Base-by-base conservation (phyloP, 2,797 vertebrate genomes). In the Spheniscus humboldti region DNA sequence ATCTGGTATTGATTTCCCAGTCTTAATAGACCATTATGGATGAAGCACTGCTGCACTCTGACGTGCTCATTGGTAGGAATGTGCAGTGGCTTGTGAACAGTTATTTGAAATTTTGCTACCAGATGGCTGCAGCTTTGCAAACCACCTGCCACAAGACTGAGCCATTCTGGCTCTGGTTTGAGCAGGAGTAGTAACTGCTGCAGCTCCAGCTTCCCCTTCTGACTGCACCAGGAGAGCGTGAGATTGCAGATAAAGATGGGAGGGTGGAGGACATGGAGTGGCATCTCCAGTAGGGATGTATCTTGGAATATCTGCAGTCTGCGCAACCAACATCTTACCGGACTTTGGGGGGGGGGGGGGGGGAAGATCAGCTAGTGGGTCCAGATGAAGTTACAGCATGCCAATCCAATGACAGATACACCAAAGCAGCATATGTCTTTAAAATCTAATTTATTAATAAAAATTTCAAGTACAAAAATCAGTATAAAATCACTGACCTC, bases 121-220 rank as follows among this genome's bases (percentile, higher is more conserved):
- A 90, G 88, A 87, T 93, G 95, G 91, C 55, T 81, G 31, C 74
- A 87, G 74, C 60, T 95, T 77, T 86, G 50, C 86, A 90, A 92
- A 77, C 86, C 88, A 92, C 74, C 86, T 90, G 86, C 88, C 52
- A 48, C 62, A 48, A 37, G 35, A 31, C 68, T 18, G 45, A 86
- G 15, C 63, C 43, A 4, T 72, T n/a, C 81, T 79, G 80, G 81
- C 50, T 47, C 39, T 50, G 33, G 14, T 50, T 55, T 53, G 35
- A 72, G 69, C 23, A 83, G 63, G 39, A 88, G 22, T 47, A 57
- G 23, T 31, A 52, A 57, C 48, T 83, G 72, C 53, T 59, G 35
- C 41, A 39, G 57, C 39, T 79, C n/a, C 59, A 59, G 11, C 23
- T 83, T 89, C 50, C 45, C 33, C 35, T 79, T 75, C 28, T 28